Conservation (phyloP, 2,113 vertebrate genomes). For the Nycticryphes semicollaris region DNA sequence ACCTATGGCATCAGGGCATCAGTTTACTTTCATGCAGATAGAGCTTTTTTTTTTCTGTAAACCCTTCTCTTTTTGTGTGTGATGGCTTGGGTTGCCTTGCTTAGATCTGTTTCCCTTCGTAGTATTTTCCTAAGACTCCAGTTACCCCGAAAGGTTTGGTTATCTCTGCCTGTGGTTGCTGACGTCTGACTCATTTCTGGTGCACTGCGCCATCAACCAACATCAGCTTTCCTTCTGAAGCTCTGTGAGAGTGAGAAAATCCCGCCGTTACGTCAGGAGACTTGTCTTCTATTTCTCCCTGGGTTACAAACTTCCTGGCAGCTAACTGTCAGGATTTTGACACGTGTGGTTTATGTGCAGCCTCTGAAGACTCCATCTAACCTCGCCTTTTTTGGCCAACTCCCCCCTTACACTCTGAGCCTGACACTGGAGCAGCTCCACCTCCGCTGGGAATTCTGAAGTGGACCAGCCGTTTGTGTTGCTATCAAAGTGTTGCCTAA, state of each 20-base stretch:
- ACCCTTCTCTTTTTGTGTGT: not conserved
- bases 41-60: not conserved
- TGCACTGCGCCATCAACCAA: not conserved
- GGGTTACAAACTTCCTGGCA: not conserved
- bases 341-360: not conserved
- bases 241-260: not conserved
- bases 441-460: slow-evolving; percentile 31
- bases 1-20: not conserved
- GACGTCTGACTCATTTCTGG: not conserved
- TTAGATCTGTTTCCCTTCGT: not conserved
- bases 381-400: slow-evolving; percentile 48
- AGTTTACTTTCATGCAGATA: not conserved
- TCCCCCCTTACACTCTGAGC: not conserved
- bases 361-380: not conserved
- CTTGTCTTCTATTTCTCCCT: not conserved
- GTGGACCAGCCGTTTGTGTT: not conserved
- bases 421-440: slow-evolving; percentile 22
- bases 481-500: slow-evolving; percentile 36
- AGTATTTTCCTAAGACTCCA: slow-evolving; percentile 1
- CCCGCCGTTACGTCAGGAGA: not conserved
- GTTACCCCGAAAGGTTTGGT: not conserved
- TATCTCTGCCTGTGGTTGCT: not conserved
- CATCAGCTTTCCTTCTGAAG: not conserved
- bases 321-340: slow-evolving; percentile 13
- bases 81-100: not conserved